phyloP scores from a whole-genome alignment of 2,888 invertebrate species.

The Opisthograptis luteolata region DNA sequence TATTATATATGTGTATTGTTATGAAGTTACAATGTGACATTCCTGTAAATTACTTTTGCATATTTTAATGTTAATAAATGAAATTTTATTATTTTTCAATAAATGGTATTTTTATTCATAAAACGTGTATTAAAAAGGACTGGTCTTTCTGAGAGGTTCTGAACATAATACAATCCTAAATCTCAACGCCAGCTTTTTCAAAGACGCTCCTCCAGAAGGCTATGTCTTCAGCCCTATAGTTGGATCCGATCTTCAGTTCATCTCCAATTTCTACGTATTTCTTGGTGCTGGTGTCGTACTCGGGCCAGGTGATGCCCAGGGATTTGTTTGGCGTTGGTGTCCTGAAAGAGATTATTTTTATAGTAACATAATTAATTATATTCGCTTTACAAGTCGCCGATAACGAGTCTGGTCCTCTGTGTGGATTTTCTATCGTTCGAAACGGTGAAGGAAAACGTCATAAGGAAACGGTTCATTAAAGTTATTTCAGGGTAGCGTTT shows the following conservation, averaged over 20 bases:
- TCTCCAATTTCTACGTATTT: slow-evolving; percentile 57
- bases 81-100: neutral
- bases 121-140: neutral
- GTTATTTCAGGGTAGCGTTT: too few relatives aligned
- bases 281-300: slow-evolving; percentile 46
- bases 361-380: too few relatives aligned
- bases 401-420: too few relatives aligned
- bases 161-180: slow-evolving; percentile 1
- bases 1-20: neutral
- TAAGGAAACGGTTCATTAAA: too few relatives aligned
- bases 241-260: slow-evolving; percentile 38
- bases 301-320: slow-evolving; percentile 54
- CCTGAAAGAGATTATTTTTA: slow-evolving; percentile 47
- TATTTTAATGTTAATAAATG: slow-evolving; percentile 27
- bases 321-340: slow-evolving; percentile 61
- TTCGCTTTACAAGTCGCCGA: too few relatives aligned
- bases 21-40: slow-evolving; percentile 25
- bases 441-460: too few relatives aligned
- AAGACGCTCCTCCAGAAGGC: slow-evolving; percentile 58
- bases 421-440: too few relatives aligned
- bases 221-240: slow-evolving; percentile 40
- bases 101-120: neutral
- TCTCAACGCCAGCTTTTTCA: slow-evolving; percentile 36
- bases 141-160: neutral
- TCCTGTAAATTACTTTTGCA: slow-evolving; percentile 27